A percentile compares a stretch with the other conserved stretches of the same genome.
These are phyloP conservation scores for Setophaga petechia DNA, from an alignment of 2,113 vertebrate genomes.

Conservation along the genomic window DNA sequence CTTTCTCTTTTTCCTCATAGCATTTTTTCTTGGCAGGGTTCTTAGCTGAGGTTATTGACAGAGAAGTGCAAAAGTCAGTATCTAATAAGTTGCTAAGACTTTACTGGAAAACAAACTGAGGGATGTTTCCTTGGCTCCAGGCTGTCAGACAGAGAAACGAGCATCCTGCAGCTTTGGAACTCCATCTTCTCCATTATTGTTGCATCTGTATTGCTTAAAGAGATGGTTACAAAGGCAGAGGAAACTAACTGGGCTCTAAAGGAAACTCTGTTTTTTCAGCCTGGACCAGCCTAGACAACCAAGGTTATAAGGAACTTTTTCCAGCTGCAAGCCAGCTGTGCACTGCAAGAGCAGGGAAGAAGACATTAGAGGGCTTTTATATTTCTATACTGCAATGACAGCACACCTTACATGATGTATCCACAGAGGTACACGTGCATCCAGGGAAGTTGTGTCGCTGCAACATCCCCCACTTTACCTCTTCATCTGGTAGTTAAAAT, in stretches of 20 bases:
- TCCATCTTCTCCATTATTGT: not conserved
- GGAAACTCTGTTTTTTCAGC: not conserved
- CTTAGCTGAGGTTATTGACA: not conserved
- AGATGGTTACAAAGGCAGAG: not conserved
- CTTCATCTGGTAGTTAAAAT: not conserved
- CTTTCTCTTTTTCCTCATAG: not conserved
- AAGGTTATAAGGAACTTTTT: not conserved
- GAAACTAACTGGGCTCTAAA: not conserved
- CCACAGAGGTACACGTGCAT: not conserved
- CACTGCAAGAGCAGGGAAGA: not conserved
- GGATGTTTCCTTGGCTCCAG: not conserved
- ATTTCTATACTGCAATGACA: not conserved
- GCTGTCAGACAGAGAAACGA: not conserved
- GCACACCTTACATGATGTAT: not conserved
- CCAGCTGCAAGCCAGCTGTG: not conserved
- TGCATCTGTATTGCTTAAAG: not conserved
- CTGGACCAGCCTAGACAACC: not conserved
- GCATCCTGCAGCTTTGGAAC: not conserved
- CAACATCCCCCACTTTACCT: not conserved
- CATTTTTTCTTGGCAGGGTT: not conserved
- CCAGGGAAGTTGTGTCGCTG: not conserved
- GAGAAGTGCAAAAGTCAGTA: not conserved
- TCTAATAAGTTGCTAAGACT: not conserved
- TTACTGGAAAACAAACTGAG: not conserved
- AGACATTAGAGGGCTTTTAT: not conserved